Evolutionary conservation across 2,888 invertebrate species (phyloP), one percentile per base, ranked within the genome.

Genomic region (Drosophila stalkeri): DNA sequence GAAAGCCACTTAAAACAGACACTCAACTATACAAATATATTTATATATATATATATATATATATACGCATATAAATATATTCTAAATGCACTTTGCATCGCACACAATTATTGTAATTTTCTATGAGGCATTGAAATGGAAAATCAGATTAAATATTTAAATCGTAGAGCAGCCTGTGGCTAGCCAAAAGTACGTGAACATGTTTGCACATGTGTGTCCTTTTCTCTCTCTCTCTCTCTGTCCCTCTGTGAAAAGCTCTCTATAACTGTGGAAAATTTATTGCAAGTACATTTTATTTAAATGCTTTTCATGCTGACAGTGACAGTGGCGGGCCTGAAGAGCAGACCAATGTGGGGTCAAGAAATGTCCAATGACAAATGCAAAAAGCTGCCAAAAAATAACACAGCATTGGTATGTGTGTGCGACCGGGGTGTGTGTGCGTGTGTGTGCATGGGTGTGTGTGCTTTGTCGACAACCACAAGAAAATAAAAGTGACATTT

Each of bases 61-160:
- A 46, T 20, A 20, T 54, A 23, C 8, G 7, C 37, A 18, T 27
- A 11, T 16, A 55, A 14, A 39, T 39, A 11, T 41, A 55, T 64
- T 56, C 49, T 54, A 71, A 63, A 63, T 65, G 56, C 62, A 33
- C 57, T 57, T 41, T 37, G 52, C 33, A 39, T 41, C 14, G 43
- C 23, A 60, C 49, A 64, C 61, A 71, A 70, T 80, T 68, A 88
- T 78, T 83, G 71, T 83, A 78, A 88, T 75, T 75, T 77, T 67
- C 55, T 71, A 72, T 63, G 63, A 73, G 75, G 81, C 80, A 86
- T 81, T 78, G 73, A 82, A 80, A 75, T 75, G 79, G 75, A 77
- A 90, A 89, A 91, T 88, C 90, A 77, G 81, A 82, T 90, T 82
- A 90, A 82, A 85, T 90, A 89, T 91, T 90, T 86, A 84, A 90